A percentile compares a stretch with the other conserved stretches of the same genome.
phyloP scores from a whole-genome alignment of 2,888 invertebrate genomes.

The Agrochola lychnidis region DNA sequence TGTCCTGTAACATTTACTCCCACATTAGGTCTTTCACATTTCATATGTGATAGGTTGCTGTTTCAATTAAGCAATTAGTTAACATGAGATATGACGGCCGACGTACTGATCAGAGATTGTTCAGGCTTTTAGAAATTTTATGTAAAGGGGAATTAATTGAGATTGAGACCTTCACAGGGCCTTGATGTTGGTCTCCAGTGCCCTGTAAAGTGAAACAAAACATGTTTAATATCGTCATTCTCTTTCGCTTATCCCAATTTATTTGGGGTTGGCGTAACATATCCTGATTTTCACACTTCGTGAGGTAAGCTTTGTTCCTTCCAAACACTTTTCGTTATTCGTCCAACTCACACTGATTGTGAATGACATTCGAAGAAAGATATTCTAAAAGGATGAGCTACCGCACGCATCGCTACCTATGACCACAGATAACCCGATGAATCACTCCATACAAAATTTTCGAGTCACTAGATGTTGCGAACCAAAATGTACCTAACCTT shows the following conservation, averaged over 20 bases:
- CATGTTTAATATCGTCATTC: neutral
- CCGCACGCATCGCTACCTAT: neutral
- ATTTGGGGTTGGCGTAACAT: neutral
- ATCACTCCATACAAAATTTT: too few species aligned
- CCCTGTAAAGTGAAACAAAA: neutral
- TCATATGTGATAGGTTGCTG: neutral
- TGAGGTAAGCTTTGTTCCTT: neutral
- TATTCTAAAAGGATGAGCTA: neutral
- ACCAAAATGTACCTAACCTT: too few species aligned
- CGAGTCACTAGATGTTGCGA: too few species aligned
- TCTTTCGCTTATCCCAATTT: neutral
- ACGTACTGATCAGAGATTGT: neutral
- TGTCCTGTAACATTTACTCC: neutral
- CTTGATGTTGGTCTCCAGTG: neutral
- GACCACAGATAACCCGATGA: neutral
- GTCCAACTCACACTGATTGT: neutral
- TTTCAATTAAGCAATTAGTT: neutral
- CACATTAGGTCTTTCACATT: too few species aligned
- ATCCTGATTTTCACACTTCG: neutral
- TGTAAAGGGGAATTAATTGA: neutral
- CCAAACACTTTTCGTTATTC: neutral
- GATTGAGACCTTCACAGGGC: neutral
- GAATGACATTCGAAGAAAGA: neutral
- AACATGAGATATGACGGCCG: neutral
- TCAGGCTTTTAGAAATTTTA: too few species aligned